Percentiles rank a stretch among this genome's conserved stretches.
These are phyloP conservation scores for Coluber constrictor DNA, from an alignment of 2,797 vertebrate genomes.

Conservation along the genomic window DNA sequence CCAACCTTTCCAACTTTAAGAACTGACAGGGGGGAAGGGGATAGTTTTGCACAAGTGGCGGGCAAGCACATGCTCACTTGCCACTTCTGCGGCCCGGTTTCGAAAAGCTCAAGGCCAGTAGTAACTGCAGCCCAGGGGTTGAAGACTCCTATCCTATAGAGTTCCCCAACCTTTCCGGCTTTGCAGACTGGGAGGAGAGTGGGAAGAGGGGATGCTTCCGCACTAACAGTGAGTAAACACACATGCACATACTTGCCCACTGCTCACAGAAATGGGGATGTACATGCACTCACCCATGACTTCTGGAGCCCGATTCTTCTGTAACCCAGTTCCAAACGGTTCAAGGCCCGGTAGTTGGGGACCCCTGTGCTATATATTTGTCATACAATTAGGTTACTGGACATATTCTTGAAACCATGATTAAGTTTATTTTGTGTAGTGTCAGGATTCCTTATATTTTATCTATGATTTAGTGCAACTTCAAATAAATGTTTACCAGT, in stretches of 20 bases:
- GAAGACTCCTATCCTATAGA: background rate
- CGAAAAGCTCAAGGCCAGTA: background rate
- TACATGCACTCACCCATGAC: background rate
- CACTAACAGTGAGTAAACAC: background rate
- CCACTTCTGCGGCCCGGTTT: background rate
- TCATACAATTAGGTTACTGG: background rate
- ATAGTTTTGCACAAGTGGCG: background rate
- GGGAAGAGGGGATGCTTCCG: background rate
- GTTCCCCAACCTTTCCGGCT: background rate
- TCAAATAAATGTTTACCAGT: background rate
- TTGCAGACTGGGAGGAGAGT: background rate
- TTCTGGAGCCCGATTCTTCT: background rate
- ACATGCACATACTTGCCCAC: background rate
- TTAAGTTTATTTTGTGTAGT: background rate
- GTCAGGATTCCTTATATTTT: background rate
- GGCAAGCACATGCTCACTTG: fast-evolving
- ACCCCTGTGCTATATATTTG: background rate
- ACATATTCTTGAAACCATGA: background rate
- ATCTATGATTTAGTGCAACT: background rate
- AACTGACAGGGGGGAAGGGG: background rate
- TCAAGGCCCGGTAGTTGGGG: background rate
- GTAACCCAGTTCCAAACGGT: background rate
- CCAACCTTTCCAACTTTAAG: background rate
- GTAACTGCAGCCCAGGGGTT: background rate
- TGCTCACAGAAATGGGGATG: background rate